phyloP scores from a whole-genome alignment of 2,113 vertebrate species.

The Oreotrochilus melanogaster region DNA sequence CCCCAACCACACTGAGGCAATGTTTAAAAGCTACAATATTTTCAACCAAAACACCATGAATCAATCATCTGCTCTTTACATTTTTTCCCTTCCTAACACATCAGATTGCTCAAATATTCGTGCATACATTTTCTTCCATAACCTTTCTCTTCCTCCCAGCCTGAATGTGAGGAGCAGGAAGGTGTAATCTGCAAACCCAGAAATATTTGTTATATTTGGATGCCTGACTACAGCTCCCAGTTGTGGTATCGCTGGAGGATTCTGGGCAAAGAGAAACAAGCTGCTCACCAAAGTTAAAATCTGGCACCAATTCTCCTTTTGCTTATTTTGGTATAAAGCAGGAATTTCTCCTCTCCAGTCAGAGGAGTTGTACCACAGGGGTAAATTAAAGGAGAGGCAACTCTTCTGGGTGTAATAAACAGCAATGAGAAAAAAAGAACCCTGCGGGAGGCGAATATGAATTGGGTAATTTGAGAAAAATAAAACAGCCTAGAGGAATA shows the following conservation, averaged over 20 bases:
- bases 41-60: constrained; percentile 46
- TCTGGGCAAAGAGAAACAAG: constrained; percentile 25
- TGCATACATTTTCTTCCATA: neutral
- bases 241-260: neutral
- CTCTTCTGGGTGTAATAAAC: neutral
- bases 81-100: constrained; percentile 32
- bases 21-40: constrained; percentile 30
- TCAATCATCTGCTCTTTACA: constrained; percentile 23
- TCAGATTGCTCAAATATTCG: constrained; percentile 18
- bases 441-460: neutral
- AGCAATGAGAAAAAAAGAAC: constrained; percentile 15
- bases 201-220: constrained; percentile 45
- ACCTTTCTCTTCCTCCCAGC: constrained; percentile 11
- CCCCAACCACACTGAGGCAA: constrained; percentile 10
- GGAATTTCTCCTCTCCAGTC: constrained; percentile 31
- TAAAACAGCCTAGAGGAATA: neutral
- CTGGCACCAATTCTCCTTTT: neutral
- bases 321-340: constrained; percentile 47
- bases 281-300: constrained; percentile 6
- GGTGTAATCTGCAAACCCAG: neutral
- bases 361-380: neutral
- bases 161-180: neutral
- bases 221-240: neutral
- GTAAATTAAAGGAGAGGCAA: constrained; percentile 24
- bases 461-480: constrained; percentile 39